Conservation (phyloP, 35 echinoderm and acorn worm genomes). For the Patiria miniata region DNA sequence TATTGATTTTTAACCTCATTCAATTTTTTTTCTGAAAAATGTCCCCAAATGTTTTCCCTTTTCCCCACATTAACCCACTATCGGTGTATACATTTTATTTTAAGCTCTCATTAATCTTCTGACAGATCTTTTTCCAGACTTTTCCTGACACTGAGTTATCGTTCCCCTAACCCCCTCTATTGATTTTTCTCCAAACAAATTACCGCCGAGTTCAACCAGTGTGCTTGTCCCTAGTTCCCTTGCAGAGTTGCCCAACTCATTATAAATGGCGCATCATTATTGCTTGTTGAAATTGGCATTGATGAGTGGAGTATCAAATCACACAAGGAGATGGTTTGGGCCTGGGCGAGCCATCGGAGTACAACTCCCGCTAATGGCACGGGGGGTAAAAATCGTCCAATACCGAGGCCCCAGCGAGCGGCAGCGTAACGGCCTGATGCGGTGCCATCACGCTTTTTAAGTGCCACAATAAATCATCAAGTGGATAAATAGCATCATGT, state of each 20-base stretch:
- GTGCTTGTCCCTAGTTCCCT: not conserved
- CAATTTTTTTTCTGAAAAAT: not conserved
- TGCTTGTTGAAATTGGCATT: slow-evolving; percentile 40
- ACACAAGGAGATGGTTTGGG: slow-evolving; percentile 31
- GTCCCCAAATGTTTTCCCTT: not conserved
- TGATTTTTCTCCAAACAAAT: slow-evolving; percentile 19
- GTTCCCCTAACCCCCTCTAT: not conserved
- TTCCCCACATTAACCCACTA: no score
- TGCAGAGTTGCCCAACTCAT: not conserved
- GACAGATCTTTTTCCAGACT: not conserved
- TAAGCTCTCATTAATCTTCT: not conserved
- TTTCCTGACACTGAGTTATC: slow-evolving; percentile 14
- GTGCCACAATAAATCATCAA: slow-evolving; percentile 16
- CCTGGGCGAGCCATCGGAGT: not conserved
- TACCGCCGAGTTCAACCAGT: not conserved
- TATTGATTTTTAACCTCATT: no score
- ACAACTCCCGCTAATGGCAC: slow-evolving; percentile 24
- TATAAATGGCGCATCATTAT: slow-evolving; percentile 55
- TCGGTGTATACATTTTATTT: no score
- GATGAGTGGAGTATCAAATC: slow-evolving; percentile 54
- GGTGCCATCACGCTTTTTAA: slow-evolving; percentile 31
- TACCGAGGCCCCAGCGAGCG: not conserved
- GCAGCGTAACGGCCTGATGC: slow-evolving; percentile 2
- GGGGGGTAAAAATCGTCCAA: not conserved
- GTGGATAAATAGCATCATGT: slow-evolving; percentile 31